Conservation (phyloP, 2,113 vertebrate species). For the Gallinago paraguaiae region DNA sequence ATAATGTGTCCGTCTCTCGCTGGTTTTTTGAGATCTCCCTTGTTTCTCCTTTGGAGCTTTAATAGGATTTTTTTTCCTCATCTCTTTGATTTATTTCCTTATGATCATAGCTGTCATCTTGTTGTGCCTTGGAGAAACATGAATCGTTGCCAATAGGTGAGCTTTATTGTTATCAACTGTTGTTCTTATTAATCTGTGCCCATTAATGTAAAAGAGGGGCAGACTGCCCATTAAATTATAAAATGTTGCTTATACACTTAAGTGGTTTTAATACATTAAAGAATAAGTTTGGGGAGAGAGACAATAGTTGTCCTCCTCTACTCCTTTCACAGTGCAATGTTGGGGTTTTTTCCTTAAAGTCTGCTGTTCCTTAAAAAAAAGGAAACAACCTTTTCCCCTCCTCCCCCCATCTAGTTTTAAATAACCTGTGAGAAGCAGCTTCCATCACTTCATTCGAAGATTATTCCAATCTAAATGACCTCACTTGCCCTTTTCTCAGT, state of each 20-base stretch:
- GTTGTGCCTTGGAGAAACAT: neutral
- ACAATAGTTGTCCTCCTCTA: neutral
- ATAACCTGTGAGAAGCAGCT: neutral
- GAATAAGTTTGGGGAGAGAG: neutral
- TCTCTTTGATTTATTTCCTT: neutral
- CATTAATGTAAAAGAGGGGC: neutral
- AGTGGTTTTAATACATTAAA: neutral
- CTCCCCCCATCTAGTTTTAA: neutral
- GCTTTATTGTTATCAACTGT: neutral
- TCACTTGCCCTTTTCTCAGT: neutral
- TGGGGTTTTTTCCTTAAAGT: neutral
- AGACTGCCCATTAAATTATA: neutral
- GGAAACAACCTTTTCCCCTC: neutral
- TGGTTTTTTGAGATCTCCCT: neutral
- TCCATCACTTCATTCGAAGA: neutral
- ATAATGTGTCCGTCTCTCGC: neutral
- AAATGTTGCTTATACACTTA: neutral
- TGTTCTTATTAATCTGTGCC: neutral
- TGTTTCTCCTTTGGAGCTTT: neutral
- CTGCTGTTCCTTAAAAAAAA: neutral
- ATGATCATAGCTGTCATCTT: neutral
- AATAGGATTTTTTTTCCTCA: neutral
- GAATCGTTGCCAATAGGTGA: neutral
- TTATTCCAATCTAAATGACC: constrained; percentile 2
- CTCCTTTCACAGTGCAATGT: neutral